Conservation (phyloP, 2,113 vertebrate species). For the Centropristis striata region DNA sequence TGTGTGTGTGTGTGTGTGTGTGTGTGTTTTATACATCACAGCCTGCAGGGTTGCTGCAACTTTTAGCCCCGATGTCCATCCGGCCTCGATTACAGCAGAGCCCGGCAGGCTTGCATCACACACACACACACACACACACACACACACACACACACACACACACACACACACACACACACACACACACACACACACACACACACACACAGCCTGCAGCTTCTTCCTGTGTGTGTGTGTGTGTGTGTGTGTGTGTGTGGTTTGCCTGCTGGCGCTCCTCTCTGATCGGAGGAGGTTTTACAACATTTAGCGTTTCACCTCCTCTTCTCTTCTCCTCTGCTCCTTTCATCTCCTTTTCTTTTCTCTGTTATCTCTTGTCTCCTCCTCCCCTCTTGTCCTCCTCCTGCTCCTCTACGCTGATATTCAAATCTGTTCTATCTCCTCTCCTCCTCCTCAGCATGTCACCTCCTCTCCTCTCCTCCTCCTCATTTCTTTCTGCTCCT, state of each 20-base stretch:
- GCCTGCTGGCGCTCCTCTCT: slow-evolving; percentile 53
- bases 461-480: too few relatives aligned
- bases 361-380: too few relatives aligned
- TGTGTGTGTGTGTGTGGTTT: slow-evolving; percentile 49
- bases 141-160: slow-evolving; percentile 29
- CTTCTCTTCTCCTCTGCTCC: not conserved
- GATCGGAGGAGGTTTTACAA: slow-evolving; percentile 60
- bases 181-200: too few relatives aligned
- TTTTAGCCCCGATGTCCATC: slow-evolving; percentile 77
- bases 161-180: slow-evolving; percentile 61
- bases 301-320: slow-evolving; percentile 63
- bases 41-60: slow-evolving; percentile 71
- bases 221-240: slow-evolving; percentile 28
- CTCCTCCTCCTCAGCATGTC: too few relatives aligned
- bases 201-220: slow-evolving; percentile 18
- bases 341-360: not conserved
- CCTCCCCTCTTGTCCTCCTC: too few relatives aligned
- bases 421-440: too few relatives aligned
- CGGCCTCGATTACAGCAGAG: slow-evolving; percentile 74
- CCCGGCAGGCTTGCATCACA: slow-evolving; percentile 72
- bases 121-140: slow-evolving; percentile 50
- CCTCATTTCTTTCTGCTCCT: too few relatives aligned
- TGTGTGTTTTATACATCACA: slow-evolving; percentile 61
- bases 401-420: too few relatives aligned
- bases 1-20: slow-evolving; percentile 37